phyloP scores from a whole-genome alignment of 2,888 invertebrate species.

The Suillia variegata region DNA sequence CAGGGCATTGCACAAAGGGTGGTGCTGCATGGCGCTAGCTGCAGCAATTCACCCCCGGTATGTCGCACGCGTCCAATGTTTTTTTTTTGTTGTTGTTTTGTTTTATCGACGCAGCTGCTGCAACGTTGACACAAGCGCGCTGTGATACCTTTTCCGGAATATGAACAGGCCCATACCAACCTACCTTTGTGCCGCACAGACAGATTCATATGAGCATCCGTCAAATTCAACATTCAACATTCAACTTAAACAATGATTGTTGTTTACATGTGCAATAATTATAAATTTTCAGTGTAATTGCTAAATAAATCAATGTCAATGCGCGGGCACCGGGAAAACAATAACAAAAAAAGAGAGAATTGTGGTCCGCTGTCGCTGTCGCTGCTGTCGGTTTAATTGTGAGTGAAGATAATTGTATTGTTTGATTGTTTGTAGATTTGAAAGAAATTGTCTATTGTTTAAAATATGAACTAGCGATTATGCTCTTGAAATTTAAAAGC shows the following conservation, averaged over 20 bases:
- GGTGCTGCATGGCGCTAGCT: not conserved
- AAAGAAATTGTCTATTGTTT: no score
- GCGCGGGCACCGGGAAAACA: no score
- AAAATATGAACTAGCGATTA: no score
- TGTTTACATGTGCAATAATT: constrained; percentile 51
- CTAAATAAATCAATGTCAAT: constrained; percentile 49
- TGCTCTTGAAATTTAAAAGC: no score
- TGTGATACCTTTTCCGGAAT: constrained; percentile 2
- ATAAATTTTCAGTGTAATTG: constrained; percentile 51
- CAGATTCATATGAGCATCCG: not conserved
- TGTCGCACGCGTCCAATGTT: not conserved
- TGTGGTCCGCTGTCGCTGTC: not conserved
- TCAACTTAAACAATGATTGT: constrained; percentile 12
- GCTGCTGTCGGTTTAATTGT: not conserved
- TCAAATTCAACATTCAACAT: not conserved
- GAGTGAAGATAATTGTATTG: no score
- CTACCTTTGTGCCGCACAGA: not conserved
- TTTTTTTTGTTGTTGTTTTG: no score
- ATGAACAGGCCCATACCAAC: no score
- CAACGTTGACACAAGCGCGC: not conserved
- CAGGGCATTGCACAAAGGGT: not conserved
- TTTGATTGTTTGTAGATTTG: no score
- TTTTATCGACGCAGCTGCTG: not conserved
- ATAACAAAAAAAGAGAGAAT: no score
- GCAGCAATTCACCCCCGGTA: not conserved